phyloP scores from a whole-genome alignment of 2,797 vertebrate genomes.

The Artibeus lituratus region DNA sequence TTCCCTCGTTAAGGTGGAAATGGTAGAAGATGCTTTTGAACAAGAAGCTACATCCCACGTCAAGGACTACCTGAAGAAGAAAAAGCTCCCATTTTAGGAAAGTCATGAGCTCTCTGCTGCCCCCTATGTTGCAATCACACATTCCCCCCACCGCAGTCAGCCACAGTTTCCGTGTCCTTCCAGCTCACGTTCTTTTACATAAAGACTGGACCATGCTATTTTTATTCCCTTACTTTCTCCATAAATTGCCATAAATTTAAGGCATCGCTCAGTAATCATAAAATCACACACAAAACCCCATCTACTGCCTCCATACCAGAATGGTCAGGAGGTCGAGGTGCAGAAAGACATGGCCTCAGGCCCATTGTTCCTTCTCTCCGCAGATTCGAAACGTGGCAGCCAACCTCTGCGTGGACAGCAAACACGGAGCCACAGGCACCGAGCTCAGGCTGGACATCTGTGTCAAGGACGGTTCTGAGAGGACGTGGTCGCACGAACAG shows the following conservation, averaged over 20 bases:
- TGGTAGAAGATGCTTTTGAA: background rate
- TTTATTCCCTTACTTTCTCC: background rate
- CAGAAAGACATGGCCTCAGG: accelerated
- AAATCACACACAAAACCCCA: background rate
- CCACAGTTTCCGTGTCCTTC: background rate
- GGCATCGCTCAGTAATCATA: background rate
- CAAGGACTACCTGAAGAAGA: background rate
- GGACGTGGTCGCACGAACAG: constrained; percentile 93
- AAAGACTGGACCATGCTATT: background rate
- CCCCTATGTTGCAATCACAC: accelerated
- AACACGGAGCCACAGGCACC: constrained; percentile 88
- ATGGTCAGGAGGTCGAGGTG: background rate
- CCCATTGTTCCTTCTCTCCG: constrained; percentile 58
- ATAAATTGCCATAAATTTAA: background rate
- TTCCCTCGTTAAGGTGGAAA: too few relatives aligned
- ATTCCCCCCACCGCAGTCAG: background rate
- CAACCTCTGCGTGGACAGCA: constrained; percentile 91
- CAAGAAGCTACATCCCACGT: background rate
- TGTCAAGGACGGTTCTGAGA: constrained; percentile 90
- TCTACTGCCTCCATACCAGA: background rate
- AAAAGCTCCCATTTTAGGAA: background rate
- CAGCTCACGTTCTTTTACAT: background rate
- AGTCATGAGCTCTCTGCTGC: accelerated
- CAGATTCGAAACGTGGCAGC: constrained; percentile 89
- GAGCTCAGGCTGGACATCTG: constrained; percentile 90